Evolutionary conservation across 2,888 invertebrate species (phyloP).

Genomic region (Apotomis capreana): DNA sequence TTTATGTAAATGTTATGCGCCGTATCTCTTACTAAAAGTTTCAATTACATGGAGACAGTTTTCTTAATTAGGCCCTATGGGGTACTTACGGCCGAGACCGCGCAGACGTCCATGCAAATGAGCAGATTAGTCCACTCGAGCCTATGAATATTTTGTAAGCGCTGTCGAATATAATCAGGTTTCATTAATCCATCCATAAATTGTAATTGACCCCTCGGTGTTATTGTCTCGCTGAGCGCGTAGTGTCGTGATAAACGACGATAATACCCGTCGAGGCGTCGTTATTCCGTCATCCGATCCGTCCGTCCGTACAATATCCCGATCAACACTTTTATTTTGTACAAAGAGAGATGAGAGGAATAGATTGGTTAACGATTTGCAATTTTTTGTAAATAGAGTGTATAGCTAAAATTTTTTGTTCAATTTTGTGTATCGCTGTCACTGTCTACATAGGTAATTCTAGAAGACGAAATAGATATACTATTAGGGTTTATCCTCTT

Average conservation of each 20-base stretch:
- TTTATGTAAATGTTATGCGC: conserved; percentile 55
- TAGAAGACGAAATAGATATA: not conserved
- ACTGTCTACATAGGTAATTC: no score
- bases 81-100: conserved; percentile 34
- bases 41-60: conserved; percentile 53
- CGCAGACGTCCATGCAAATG: conserved; percentile 34
- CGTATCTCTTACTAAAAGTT: conserved; percentile 53
- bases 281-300: conserved; percentile 19
- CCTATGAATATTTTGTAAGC: conserved; percentile 35
- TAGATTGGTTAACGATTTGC: no score
- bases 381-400: no score
- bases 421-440: no score
- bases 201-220: conserved; percentile 35
- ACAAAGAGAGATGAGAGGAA: not conserved
- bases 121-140: conserved; percentile 36
- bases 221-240: conserved; percentile 37
- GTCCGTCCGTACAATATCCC: not conserved
- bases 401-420: no score
- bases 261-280: conserved; percentile 8
- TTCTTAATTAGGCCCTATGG: conserved; percentile 47
- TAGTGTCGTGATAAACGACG: conserved; percentile 24
- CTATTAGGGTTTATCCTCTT: not conserved
- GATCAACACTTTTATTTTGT: not conserved
- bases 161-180: conserved; percentile 36
- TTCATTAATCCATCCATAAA: conserved; percentile 37